Percentiles rank a stretch among this genome's conserved stretches.
Evolutionary conservation across 2,797 vertebrate genomes (phyloP).

Genomic region (Microctenopoma steveboyesi): DNA sequence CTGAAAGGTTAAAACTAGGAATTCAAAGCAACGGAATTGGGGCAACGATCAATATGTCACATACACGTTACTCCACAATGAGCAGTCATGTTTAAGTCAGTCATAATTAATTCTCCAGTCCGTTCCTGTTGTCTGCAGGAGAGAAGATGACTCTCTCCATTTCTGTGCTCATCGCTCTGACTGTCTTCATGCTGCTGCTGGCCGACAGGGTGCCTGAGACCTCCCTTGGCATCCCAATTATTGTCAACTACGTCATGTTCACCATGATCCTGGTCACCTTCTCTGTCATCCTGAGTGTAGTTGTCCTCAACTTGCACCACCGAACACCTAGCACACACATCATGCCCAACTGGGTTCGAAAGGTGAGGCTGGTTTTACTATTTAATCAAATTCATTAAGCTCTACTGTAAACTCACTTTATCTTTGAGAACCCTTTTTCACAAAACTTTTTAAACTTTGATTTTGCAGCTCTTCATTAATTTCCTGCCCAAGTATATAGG

Average conservation of each 20-base stretch:
- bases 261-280: slow-evolving; percentile 92
- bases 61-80: not conserved
- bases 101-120: slow-evolving; percentile 8
- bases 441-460: not conserved
- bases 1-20: not conserved
- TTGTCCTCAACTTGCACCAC: slow-evolving; percentile 93
- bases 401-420: accelerated
- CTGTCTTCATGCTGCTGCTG: slow-evolving; percentile 93
- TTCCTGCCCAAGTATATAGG: slow-evolving; percentile 88
- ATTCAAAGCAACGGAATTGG: not conserved
- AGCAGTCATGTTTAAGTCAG: not conserved
- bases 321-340: slow-evolving; percentile 89
- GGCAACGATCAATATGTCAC: not conserved
- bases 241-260: slow-evolving; percentile 93
- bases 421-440: not conserved
- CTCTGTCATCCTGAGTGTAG: slow-evolving; percentile 93
- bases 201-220: slow-evolving; percentile 93
- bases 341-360: slow-evolving; percentile 91
- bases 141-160: slow-evolving; percentile 96
- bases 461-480: slow-evolving; percentile 86
- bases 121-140: slow-evolving; percentile 72
- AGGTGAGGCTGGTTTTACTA: slow-evolving; percentile 71
- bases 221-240: slow-evolving; percentile 90
- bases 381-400: not conserved
- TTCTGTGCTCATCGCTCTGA: slow-evolving; percentile 91